Evolutionary conservation across 2,888 invertebrate genomes (phyloP), one percentile per base, ranked within the genome.

Genomic region (Steromphala cineraria): DNA sequence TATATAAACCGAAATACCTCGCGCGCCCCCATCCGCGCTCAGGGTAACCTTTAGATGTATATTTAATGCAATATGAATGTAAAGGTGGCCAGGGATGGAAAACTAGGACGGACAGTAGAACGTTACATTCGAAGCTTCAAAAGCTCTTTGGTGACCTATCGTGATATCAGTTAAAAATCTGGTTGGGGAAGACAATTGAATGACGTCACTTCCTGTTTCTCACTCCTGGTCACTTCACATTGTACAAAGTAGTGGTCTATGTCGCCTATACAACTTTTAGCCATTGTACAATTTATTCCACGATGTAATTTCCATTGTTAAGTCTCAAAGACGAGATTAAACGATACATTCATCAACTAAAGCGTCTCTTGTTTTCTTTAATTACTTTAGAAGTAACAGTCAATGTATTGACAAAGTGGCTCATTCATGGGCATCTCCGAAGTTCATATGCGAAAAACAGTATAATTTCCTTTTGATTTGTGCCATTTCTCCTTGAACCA

Each of bases 221-320:
- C 40, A 71, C 36, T 36, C 40, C 36, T 71, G 71, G 71, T 40
- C 71, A 71, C 10, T n/a, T 19, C 71, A 19, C 71, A 76, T 17
- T 76, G 76, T 76, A 76, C 76, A 53, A 40, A 76, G 53, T 76
- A 76, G 76, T 36, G 55, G 17, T 76, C 28, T 76, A 55, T 76
- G 76, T 55, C 76, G 76, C 76, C 53, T 76, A 76, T 76, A 76
- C 76, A 36, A 76, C 55, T 53, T 76, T 24, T 76, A 76, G 76
- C 76, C 76, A 76, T 76, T 76, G 76, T 76, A 76, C 76, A 55
- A 76, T 76, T 76, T 76, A 76, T 76, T 76, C 76, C 76, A 76
- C 36, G 55, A 55, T 76, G 76, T 76, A 76, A 76, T 76, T 76
- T 76, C 76, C 76, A 76, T 76, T 76, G 55, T 76, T 76, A 55